These are phyloP conservation scores for Trypoxylon attenuatum DNA, from an alignment of 2,888 invertebrate genomes.

Conservation along the genomic window DNA sequence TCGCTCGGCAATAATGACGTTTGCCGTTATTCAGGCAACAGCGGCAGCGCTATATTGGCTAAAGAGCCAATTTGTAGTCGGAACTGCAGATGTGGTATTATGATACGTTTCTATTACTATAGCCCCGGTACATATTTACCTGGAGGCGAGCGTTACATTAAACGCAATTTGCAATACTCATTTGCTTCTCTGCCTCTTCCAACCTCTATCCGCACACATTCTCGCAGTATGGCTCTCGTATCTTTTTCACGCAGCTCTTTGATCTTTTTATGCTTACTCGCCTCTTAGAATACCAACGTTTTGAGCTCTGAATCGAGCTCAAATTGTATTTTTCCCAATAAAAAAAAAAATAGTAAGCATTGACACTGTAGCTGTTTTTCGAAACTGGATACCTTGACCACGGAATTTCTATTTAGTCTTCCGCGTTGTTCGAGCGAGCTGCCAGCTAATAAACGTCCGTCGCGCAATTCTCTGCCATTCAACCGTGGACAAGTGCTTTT, in stretches of 20 bases:
- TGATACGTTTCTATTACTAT: conserved; percentile 43
- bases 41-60: conserved; percentile 32
- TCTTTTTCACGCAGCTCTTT: background rate
- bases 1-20: conserved; percentile 31
- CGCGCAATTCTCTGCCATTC: conserved; percentile 23
- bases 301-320: too few species aligned
- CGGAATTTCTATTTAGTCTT: too few species aligned
- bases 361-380: too few species aligned
- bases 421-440: too few species aligned
- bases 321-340: too few species aligned
- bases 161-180: conserved; percentile 41
- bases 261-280: too few species aligned
- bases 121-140: conserved; percentile 35
- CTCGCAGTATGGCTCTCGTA: background rate
- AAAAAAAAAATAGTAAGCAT: too few species aligned
- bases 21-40: conserved; percentile 16
- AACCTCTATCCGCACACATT: background rate
- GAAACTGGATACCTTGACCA: too few species aligned
- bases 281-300: too few species aligned
- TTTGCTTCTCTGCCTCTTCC: background rate
- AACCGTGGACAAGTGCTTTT: conserved; percentile 31
- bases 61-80: conserved; percentile 56
- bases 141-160: conserved; percentile 43
- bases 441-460: conserved; percentile 37
- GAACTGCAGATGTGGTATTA: conserved; percentile 46